A percentile compares a stretch with the other conserved stretches of the same genome.
Evolutionary conservation across 2,888 invertebrate genomes (phyloP).

Genomic region (Scaptodrosophila latifasciaeformis): DNA sequence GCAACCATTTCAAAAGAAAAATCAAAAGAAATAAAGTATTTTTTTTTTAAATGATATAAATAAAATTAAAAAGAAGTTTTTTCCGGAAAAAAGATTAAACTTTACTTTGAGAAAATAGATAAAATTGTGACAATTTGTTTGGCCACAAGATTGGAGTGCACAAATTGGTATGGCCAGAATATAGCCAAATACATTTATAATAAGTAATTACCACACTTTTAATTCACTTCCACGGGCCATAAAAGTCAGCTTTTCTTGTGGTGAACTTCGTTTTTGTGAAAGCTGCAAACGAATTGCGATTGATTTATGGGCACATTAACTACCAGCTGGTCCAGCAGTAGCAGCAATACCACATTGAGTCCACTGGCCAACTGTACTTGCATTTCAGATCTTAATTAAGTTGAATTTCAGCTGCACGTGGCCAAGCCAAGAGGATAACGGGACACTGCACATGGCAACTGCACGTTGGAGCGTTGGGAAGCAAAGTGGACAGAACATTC

Average conservation of each 20-base stretch:
- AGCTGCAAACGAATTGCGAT: conserved; percentile 45
- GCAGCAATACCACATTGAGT: not conserved
- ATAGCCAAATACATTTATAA: conserved; percentile 37
- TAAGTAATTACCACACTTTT: conserved; percentile 48
- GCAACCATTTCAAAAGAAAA: too few relatives aligned
- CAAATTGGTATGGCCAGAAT: too few relatives aligned
- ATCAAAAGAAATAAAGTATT: too few relatives aligned
- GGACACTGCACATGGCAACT: not conserved
- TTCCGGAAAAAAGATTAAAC: too few relatives aligned
- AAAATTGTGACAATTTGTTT: conserved; percentile 2
- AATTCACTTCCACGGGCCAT: conserved; percentile 38
- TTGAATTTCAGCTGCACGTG: conserved; percentile 8
- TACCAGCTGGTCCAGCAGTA: conserved; percentile 18
- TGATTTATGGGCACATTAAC: conserved; percentile 60
- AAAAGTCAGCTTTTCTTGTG: conserved; percentile 1
- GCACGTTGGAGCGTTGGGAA: not conserved
- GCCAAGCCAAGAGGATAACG: not conserved
- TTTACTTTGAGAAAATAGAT: not conserved
- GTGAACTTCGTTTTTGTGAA: not conserved
- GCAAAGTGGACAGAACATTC: not conserved
- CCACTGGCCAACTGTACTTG: not conserved
- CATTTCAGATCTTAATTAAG: conserved; percentile 13
- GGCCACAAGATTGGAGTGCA: too few relatives aligned
- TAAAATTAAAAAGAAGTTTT: too few relatives aligned
- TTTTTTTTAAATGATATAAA: too few relatives aligned